These are phyloP conservation scores for Rhogogaster chlorosoma DNA, from an alignment of 2,888 invertebrate genomes.

Conservation along the genomic window DNA sequence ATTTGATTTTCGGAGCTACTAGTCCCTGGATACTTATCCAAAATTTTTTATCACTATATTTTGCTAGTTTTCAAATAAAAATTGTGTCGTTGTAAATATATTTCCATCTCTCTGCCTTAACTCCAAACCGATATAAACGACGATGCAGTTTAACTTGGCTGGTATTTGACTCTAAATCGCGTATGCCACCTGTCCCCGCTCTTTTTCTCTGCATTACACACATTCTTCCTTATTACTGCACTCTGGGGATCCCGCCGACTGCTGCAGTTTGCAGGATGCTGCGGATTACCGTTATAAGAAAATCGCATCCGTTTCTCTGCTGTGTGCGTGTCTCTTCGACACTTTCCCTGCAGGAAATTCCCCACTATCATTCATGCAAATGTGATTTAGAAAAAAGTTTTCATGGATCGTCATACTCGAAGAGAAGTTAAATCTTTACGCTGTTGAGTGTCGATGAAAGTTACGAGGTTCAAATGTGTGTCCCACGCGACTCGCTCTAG, in stretches of 20 bases:
- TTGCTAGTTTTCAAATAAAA: neutral
- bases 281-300: neutral
- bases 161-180: neutral
- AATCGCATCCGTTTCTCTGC: neutral
- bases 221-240: neutral
- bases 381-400: neutral
- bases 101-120: neutral
- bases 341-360: neutral
- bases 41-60: neutral
- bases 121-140: neutral
- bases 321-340: neutral
- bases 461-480: constrained; percentile 35
- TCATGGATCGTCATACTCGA: neutral
- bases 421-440: neutral
- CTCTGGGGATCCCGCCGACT: neutral
- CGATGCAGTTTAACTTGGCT: neutral
- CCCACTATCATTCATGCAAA: neutral
- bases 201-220: neutral
- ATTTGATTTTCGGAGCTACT: neutral
- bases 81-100: neutral
- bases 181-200: neutral
- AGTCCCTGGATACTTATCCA: neutral
- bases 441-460: constrained; percentile 23
- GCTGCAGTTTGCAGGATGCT: neutral
- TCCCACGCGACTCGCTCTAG: neutral